A percentile compares a stretch with the other conserved stretches of the same genome.
Conservation (phyloP, 2,888 invertebrate species). For the Metopia argyrocephala region DNA sequence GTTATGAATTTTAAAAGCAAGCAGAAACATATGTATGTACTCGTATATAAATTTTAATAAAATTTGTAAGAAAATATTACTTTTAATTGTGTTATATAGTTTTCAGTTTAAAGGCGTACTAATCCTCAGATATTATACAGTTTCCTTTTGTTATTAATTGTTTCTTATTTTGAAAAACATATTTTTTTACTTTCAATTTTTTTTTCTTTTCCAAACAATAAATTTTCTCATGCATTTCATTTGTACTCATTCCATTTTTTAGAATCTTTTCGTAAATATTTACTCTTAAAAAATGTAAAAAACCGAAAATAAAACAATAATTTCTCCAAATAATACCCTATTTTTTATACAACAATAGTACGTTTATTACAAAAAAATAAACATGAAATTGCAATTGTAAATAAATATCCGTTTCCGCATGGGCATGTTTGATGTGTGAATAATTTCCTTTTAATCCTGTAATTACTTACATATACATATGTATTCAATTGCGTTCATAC, state of each 20-base stretch:
- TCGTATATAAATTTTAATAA: slow-evolving; percentile 3
- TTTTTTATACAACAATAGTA: neutral
- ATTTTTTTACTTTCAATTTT: slow-evolving; percentile 42
- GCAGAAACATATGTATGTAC: no score
- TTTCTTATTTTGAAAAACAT: neutral
- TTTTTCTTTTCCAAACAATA: slow-evolving; percentile 59
- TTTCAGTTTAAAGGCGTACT: slow-evolving; percentile 5
- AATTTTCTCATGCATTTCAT: slow-evolving; percentile 70
- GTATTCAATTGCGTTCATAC: no score
- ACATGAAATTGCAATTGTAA: slow-evolving; percentile 55
- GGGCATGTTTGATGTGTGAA: slow-evolving; percentile 74
- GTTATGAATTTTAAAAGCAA: no score
- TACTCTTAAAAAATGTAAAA: neutral
- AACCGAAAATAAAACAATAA: neutral
- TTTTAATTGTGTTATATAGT: slow-evolving; percentile 8
- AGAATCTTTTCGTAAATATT: slow-evolving; percentile 17
- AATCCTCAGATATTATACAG: slow-evolving; percentile 17
- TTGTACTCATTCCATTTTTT: slow-evolving; percentile 1
- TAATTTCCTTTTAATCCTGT: slow-evolving; percentile 71
- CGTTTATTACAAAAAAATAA: neutral
- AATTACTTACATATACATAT: slow-evolving; percentile 66
- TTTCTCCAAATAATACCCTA: neutral
- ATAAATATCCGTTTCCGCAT: slow-evolving; percentile 74
- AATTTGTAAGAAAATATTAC: slow-evolving; percentile 12
- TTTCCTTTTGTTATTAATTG: neutral